Base-by-base conservation (phyloP, 2,888 invertebrate genomes). In the Polietes domitor region DNA sequence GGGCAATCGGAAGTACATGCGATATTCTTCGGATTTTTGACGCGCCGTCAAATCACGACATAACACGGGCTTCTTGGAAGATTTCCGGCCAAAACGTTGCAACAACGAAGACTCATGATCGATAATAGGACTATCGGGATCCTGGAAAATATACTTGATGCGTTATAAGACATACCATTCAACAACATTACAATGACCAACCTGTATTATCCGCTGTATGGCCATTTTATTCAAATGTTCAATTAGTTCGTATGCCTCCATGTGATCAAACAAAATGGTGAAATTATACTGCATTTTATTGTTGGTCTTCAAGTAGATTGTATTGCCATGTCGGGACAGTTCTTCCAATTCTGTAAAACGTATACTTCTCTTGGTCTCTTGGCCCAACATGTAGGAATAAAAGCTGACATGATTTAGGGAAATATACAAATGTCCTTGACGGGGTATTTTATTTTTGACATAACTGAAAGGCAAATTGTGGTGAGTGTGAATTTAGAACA, bases 381-480 rank as follows among this genome's bases (percentile, higher is more conserved):
- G 95, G 9, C 98, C 98, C 92, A 99, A 94, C 89, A 99, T 96
- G 90, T 97, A 98, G 0, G 99, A 97, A 92, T 99, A 97, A 93
- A 99, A 99, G 91, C 98, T 98, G 91, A 99, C 94, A 92, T 98
- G 97, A 91, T 98, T 98, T 43, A 99, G 96, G 21, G 98, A 98
- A n/a, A 99, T 94, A 91, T 99, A 99, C 91, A 99, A 94, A 96
- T 98, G 98, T 41, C 99, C 99, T 93, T 99, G 99, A n/a, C 97
- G 93, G 0, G 98, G 99, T 87, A 99, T 94, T 91, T 96, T 96
- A 43, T 97, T 96, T 92, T 98, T 98, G 96, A 98, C 97, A 90
- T 97, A 98, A 90, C 98, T 98, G 90, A 90, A 94, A 92, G 82
- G 17, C 80, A 68, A 12, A 68, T 73, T 43, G 28, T 6, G 17